phyloP scores from a whole-genome alignment of 2,113 vertebrate species.

The Sapajus apella region DNA sequence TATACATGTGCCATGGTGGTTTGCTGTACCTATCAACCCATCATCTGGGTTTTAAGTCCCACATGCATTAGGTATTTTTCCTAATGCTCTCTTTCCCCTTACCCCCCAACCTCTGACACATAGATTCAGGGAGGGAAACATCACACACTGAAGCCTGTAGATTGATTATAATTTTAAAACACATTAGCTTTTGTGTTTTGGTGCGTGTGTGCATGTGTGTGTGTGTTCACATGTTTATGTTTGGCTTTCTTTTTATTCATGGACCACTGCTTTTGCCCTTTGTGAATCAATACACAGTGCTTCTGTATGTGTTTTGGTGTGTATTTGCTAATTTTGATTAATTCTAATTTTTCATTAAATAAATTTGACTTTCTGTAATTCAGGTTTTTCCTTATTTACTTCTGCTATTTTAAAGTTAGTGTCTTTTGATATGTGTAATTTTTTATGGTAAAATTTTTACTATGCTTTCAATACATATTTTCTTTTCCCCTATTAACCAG shows the following conservation, averaged over 20 bases:
- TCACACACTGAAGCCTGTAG: slow-evolving; percentile 21
- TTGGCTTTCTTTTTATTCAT: slow-evolving; percentile 64
- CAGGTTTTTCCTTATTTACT: slow-evolving; percentile 82
- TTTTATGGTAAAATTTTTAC: slow-evolving; percentile 81
- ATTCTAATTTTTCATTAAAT: slow-evolving; percentile 69
- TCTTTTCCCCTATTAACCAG: slow-evolving; percentile 78
- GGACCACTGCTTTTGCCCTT: slow-evolving; percentile 56
- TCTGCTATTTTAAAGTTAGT: slow-evolving; percentile 84
- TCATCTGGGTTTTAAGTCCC: too few relatives aligned
- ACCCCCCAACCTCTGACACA: too few relatives aligned
- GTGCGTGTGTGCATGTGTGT: neutral
- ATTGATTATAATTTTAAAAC: neutral
- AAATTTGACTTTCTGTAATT: slow-evolving; percentile 87
- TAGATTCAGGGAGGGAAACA: too few relatives aligned
- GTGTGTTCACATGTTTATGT: neutral
- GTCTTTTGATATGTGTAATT: slow-evolving; percentile 84
- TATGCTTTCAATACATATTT: slow-evolving; percentile 78
- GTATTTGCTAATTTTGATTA: slow-evolving; percentile 91
- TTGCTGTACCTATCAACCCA: too few relatives aligned
- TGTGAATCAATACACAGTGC: slow-evolving; percentile 56
- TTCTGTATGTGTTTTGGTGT: slow-evolving; percentile 85
- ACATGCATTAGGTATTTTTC: too few relatives aligned
- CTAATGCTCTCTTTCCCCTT: too few relatives aligned
- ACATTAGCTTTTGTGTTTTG: too few relatives aligned
- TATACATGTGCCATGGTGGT: too few relatives aligned